A percentile compares a stretch with the other conserved stretches of the same genome.
phyloP scores from a whole-genome alignment of 2,797 vertebrate species.

The Alectoris magna region DNA sequence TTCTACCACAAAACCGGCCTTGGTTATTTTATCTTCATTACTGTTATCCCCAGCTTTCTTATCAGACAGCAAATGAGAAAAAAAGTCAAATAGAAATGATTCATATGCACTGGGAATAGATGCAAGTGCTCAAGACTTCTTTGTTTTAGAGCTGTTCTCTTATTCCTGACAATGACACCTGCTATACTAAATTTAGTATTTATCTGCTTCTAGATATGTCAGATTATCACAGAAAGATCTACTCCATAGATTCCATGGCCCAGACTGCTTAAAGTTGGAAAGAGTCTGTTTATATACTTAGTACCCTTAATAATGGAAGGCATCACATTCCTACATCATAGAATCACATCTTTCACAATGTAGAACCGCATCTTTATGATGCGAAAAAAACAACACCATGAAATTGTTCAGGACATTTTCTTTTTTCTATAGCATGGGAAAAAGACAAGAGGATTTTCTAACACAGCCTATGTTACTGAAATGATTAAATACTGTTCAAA shows the following conservation, averaged over 20 bases:
- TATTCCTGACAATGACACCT: background rate
- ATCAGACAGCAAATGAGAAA: background rate
- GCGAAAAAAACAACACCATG: background rate
- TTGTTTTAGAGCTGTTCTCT: background rate
- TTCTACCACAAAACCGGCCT: slow-evolving; percentile 3
- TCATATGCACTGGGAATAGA: background rate
- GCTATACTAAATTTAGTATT: slow-evolving; percentile 25
- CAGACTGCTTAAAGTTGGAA: background rate
- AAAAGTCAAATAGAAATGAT: background rate
- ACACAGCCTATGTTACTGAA: background rate
- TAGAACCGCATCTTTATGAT: background rate
- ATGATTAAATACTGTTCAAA: slow-evolving; percentile 1
- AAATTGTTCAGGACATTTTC: background rate
- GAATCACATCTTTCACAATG: background rate
- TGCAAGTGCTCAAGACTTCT: background rate
- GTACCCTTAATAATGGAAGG: background rate
- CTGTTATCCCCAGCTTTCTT: background rate
- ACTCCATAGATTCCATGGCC: background rate
- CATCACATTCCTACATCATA: background rate
- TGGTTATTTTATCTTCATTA: slow-evolving; percentile 29
- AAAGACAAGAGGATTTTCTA: background rate
- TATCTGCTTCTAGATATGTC: background rate
- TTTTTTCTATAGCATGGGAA: background rate
- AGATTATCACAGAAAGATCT: background rate
- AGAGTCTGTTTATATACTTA: background rate